Conservation (phyloP, 1,140 invertebrate species). For the Dinoponera quadriceps region DNA sequence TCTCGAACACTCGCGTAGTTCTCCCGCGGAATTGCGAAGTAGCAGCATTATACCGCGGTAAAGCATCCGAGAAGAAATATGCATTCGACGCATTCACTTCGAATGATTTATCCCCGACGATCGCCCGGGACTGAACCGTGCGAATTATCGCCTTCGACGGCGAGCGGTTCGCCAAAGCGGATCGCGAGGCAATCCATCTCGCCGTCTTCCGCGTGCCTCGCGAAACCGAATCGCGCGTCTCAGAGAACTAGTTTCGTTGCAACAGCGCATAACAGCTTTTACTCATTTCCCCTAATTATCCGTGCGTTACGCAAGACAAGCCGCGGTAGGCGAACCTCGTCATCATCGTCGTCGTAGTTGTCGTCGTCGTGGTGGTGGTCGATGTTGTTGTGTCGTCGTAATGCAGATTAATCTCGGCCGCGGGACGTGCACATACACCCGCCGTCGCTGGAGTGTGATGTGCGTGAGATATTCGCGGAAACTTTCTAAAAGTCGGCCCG, state of each 20-base stretch:
- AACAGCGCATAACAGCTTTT: slow-evolving; percentile 36
- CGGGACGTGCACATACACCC: slow-evolving; percentile 8
- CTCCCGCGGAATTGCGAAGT: background rate
- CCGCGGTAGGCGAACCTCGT: background rate
- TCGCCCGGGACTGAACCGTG: background rate
- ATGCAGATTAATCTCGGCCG: slow-evolving; percentile 43
- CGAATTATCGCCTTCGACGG: background rate
- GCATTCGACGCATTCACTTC: background rate
- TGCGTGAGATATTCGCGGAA: slow-evolving; percentile 45
- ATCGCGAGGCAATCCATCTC: slow-evolving; percentile 27
- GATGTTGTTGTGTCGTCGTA: background rate
- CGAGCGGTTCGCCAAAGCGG: background rate
- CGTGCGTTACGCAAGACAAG: slow-evolving; percentile 28
- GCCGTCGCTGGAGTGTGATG: background rate
- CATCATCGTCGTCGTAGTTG: background rate
- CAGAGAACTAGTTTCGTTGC: slow-evolving; percentile 47
- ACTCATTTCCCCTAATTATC: slow-evolving; percentile 52
- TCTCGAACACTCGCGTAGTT: background rate
- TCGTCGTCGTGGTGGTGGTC: no score
- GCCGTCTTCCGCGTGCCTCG: slow-evolving; percentile 22
- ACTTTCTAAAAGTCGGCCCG: slow-evolving; percentile 59
- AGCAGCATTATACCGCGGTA: no score
- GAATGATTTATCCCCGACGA: slow-evolving; percentile 7
- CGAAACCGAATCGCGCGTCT: slow-evolving; percentile 14
- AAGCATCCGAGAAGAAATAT: background rate